Conservation (phyloP, 2,888 invertebrate species). For the Tyria jacobaeae region DNA sequence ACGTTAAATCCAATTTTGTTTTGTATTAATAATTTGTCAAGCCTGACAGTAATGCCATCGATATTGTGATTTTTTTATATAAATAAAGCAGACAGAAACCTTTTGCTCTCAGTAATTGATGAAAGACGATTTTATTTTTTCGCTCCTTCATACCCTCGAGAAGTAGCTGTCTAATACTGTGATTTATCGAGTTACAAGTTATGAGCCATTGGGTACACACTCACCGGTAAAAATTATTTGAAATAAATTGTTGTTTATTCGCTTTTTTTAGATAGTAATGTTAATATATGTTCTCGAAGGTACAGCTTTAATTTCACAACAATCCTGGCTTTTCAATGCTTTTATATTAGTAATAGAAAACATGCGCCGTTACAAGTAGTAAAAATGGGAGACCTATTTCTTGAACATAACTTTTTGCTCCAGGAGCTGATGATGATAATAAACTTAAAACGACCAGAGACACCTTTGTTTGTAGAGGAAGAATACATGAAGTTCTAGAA, state of each 20-base stretch:
- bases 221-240: conserved; percentile 58
- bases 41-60: conserved; percentile 41
- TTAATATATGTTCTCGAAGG: neutral
- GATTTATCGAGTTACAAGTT: conserved; percentile 75
- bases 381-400: neutral
- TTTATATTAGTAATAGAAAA: neutral
- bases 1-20: conserved; percentile 39
- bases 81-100: conserved; percentile 53
- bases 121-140: conserved; percentile 67
- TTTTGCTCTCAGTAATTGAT: conserved; percentile 67
- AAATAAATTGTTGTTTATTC: conserved; percentile 53
- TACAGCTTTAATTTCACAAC: neutral
- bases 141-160: conserved; percentile 60
- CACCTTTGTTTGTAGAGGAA: too few species aligned
- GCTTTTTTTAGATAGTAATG: neutral
- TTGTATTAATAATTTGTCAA: conserved; percentile 51
- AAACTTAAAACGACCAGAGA: too few species aligned
- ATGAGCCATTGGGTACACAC: conserved; percentile 61
- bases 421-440: neutral
- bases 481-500: neutral
- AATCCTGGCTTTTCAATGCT: neutral
- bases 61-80: conserved; percentile 58
- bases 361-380: neutral
- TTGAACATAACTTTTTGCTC: neutral
- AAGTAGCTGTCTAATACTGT: conserved; percentile 71